phyloP scores from a whole-genome alignment of 2,797 vertebrate species.

The Danio albolineatus region DNA sequence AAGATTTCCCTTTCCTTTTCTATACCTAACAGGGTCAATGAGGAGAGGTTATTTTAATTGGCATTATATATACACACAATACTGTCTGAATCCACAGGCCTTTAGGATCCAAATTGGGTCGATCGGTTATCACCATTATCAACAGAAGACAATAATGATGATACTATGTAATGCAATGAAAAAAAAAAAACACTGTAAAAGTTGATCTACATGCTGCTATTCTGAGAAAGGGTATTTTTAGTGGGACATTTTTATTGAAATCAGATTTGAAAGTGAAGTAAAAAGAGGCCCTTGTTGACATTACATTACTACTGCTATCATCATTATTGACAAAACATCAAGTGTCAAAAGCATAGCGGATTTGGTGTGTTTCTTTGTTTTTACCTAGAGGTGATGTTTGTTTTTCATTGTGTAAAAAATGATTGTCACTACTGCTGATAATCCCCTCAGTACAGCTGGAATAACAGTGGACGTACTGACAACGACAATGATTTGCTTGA shows the following conservation, averaged over 20 bases:
- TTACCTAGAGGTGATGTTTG: conserved; percentile 73
- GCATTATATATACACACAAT: conserved; percentile 53
- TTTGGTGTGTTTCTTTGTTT: conserved; percentile 66
- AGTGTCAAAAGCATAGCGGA: conserved; percentile 59
- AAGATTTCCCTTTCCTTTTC: conserved; percentile 64
- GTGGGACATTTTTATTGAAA: conserved; percentile 35
- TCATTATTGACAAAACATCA: conserved; percentile 61
- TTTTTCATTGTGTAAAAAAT: conserved; percentile 68
- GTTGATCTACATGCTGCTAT: conserved; percentile 62
- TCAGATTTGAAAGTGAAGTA: conserved; percentile 53
- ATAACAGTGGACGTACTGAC: conserved; percentile 44
- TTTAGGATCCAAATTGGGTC: conserved; percentile 33
- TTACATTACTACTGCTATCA: conserved; percentile 55
- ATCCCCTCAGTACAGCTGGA: conserved; percentile 46
- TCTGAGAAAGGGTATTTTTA: conserved; percentile 30
- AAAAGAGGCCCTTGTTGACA: conserved; percentile 52
- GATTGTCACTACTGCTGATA: conserved; percentile 58
- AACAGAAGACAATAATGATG: conserved; percentile 67
- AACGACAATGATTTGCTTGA: conserved; percentile 23
- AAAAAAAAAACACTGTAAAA: conserved; percentile 64
- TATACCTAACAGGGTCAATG: conserved; percentile 72
- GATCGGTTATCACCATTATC: conserved; percentile 21
- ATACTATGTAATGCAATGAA: conserved; percentile 67
- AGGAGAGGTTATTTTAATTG: conserved; percentile 59
- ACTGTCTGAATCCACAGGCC: conserved; percentile 39